phyloP scores from a whole-genome alignment of 2,888 invertebrate genomes.

The Morinoia aosen region DNA sequence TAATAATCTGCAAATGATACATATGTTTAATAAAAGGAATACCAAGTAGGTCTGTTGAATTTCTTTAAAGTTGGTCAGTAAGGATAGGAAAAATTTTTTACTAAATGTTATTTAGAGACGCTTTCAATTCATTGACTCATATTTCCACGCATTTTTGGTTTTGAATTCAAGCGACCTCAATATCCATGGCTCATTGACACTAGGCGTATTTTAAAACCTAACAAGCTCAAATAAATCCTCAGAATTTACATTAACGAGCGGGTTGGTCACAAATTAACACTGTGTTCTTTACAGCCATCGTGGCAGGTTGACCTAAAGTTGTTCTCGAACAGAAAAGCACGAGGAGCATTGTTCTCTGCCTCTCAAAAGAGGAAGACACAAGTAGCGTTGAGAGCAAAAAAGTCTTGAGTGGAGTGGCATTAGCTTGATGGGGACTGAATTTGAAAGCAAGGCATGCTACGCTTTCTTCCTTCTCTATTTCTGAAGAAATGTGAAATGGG shows the following conservation, averaged over 20 bases:
- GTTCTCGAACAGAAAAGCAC: not conserved
- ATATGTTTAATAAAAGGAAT: too few relatives aligned
- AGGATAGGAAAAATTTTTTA: too few relatives aligned
- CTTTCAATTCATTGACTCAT: not conserved
- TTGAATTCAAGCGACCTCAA: not conserved
- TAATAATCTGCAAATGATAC: too few relatives aligned
- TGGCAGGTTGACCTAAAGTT: not conserved
- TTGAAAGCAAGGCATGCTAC: not conserved
- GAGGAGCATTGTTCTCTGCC: not conserved
- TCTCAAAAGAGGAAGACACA: not conserved
- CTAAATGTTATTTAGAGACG: too few relatives aligned
- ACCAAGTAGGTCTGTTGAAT: too few relatives aligned
- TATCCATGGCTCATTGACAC: not conserved
- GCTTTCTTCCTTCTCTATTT: not conserved
- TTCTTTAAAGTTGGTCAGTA: too few relatives aligned
- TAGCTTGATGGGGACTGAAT: not conserved
- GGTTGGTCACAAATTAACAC: too few relatives aligned
- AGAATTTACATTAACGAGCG: too few relatives aligned
- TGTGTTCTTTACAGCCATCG: not conserved
- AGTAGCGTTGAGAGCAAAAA: not conserved
- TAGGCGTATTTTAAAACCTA: not conserved
- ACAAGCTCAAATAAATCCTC: too few relatives aligned
- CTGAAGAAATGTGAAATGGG: not conserved
- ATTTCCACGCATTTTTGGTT: not conserved
- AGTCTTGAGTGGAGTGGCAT: not conserved